Conservation (phyloP, 2,113 vertebrate genomes). For the Crotalus tigris region DNA sequence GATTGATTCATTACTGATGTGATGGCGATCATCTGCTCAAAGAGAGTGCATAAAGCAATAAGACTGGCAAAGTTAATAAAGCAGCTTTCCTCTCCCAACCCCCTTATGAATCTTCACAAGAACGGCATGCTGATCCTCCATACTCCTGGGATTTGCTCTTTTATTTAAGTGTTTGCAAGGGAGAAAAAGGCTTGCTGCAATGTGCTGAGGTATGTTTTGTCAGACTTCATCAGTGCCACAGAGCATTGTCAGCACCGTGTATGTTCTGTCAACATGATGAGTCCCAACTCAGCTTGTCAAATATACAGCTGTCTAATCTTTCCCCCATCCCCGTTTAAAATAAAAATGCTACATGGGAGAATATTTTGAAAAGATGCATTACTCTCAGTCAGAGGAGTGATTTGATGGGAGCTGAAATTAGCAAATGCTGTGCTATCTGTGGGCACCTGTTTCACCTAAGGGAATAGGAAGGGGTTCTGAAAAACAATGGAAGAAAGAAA, state of each 20-base stretch:
- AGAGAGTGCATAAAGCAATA: background rate
- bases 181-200: background rate
- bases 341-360: conserved; percentile 4
- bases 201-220: conserved; percentile 9
- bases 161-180: background rate
- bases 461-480: background rate
- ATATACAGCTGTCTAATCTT: background rate
- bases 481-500: background rate
- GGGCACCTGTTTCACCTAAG: background rate
- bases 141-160: background rate
- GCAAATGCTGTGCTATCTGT: background rate
- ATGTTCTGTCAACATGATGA: conserved; percentile 11
- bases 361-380: background rate
- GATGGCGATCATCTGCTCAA: background rate
- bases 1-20: background rate
- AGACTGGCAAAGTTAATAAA: background rate
- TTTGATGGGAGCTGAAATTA: background rate
- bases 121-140: background rate
- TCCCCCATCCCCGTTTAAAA: background rate
- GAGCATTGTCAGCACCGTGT: conserved; percentile 1
- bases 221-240: background rate
- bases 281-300: conserved; percentile 16
- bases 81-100: background rate
- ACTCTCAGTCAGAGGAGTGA: background rate
- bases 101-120: background rate